Conservation (phyloP, 2,113 vertebrate species). For the Gallinago media region DNA sequence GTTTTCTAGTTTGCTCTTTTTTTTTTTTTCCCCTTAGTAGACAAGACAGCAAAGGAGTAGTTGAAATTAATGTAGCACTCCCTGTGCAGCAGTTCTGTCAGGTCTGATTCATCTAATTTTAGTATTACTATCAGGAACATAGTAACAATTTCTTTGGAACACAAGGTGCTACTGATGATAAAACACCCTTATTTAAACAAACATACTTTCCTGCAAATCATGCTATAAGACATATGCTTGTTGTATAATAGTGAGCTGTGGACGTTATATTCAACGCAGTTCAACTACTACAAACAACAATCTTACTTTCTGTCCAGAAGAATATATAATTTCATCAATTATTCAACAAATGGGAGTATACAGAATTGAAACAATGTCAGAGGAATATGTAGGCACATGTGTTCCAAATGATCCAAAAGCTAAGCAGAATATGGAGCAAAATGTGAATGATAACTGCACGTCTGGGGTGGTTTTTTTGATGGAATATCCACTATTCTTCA, state of each 20-base stretch:
- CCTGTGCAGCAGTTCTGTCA: not conserved
- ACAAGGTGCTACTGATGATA: not conserved
- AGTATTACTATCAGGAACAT: not conserved
- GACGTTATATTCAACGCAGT: not conserved
- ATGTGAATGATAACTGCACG: not conserved
- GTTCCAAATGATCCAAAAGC: not conserved
- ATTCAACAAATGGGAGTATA: not conserved
- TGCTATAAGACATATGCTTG: not conserved
- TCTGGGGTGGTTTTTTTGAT: not conserved
- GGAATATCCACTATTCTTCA: slow-evolving; percentile 1
- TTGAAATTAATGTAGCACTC: slow-evolving; percentile 35
- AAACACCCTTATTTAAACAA: not conserved
- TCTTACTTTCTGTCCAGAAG: not conserved
- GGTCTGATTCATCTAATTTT: slow-evolving; percentile 26
- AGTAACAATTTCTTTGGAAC: slow-evolving; percentile 1
- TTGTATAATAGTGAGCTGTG: not conserved
- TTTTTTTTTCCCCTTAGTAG: not conserved
- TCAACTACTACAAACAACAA: not conserved
- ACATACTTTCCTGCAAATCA: not conserved
- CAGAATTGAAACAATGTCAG: not conserved
- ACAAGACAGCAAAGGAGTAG: not conserved
- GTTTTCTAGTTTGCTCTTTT: not conserved
- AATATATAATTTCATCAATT: not conserved
- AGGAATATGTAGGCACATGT: not conserved
- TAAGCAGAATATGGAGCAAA: not conserved